These are phyloP conservation scores for Melozone crissalis DNA, from an alignment of 2,113 vertebrate genomes.

Conservation along the genomic window DNA sequence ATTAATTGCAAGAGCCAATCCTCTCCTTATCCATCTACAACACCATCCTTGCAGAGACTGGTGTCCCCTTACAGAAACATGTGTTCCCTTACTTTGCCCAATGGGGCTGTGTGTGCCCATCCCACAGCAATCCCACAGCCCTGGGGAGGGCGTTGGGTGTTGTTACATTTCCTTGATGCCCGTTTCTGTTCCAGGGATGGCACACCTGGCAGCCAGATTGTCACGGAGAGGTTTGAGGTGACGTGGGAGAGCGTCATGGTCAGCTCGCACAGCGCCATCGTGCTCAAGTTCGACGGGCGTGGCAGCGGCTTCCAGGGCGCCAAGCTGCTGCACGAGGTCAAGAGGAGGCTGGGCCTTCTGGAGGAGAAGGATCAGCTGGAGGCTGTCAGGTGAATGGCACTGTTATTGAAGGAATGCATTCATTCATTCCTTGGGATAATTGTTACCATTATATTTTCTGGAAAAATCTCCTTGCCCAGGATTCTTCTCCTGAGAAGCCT, in stretches of 20 bases:
- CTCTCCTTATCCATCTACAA: no score
- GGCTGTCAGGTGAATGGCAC: slow-evolving; percentile 80
- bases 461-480: no score
- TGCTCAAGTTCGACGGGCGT: slow-evolving; percentile 86
- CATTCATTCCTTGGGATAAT: no score
- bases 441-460: no score
- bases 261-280: slow-evolving; percentile 87
- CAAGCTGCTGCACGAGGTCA: slow-evolving; percentile 87
- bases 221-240: slow-evolving; percentile 86
- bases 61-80: neutral
- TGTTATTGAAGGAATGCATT: neutral
- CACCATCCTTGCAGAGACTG: no score
- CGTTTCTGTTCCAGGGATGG: slow-evolving; percentile 79
- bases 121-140: accelerated
- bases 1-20: no score
- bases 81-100: accelerated
- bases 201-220: slow-evolving; percentile 87
- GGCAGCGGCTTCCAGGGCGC: slow-evolving; percentile 94
- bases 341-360: slow-evolving; percentile 81
- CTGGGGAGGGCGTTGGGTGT: accelerated
- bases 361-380: slow-evolving; percentile 90
- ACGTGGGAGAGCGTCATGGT: slow-evolving; percentile 91
- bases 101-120: accelerated
- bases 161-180: accelerated
- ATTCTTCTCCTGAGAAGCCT: no score